Percentiles rank a stretch among this genome's conserved stretches.
These are phyloP conservation scores for Gisinianus flammeolus DNA, from an alignment of 2,888 invertebrate genomes.

Conservation along the genomic window DNA sequence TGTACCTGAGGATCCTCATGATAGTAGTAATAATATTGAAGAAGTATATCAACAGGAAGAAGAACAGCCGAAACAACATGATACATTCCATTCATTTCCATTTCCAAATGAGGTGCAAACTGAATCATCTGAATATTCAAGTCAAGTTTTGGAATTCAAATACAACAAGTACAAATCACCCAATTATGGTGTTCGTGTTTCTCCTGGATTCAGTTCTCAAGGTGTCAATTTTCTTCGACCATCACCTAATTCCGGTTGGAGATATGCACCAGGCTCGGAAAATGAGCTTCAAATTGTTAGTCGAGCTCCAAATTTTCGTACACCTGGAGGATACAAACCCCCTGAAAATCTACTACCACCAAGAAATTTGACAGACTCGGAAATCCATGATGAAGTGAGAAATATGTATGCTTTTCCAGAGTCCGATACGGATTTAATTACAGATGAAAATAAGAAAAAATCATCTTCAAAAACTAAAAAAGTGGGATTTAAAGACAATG, in stretches of 20 bases:
- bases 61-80: neutral
- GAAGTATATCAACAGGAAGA: neutral
- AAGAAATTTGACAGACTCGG: constrained; percentile 51
- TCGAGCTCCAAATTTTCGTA: constrained; percentile 57
- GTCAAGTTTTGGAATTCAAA: constrained; percentile 26
- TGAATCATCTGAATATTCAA: neutral
- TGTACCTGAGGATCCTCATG: neutral
- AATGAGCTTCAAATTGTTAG: constrained; percentile 44
- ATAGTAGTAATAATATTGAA: neutral
- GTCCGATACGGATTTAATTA: neutral
- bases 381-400: constrained; percentile 53
- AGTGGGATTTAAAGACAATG: neutral
- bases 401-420: constrained; percentile 54
- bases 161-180: constrained; percentile 43
- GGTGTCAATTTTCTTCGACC: constrained; percentile 39
- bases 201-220: constrained; percentile 41
- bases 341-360: constrained; percentile 43
- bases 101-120: neutral
- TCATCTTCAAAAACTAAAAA: neutral
- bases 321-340: constrained; percentile 54
- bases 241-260: constrained; percentile 42
- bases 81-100: neutral
- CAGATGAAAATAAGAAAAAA: neutral
- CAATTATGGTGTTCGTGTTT: constrained; percentile 45
- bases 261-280: constrained; percentile 32